Evolutionary conservation across 30 jellyfish, hydroid and myxozoan species (phyloP), one percentile per base, ranked within the genome.

Genomic region (Aurelia aurita): DNA sequence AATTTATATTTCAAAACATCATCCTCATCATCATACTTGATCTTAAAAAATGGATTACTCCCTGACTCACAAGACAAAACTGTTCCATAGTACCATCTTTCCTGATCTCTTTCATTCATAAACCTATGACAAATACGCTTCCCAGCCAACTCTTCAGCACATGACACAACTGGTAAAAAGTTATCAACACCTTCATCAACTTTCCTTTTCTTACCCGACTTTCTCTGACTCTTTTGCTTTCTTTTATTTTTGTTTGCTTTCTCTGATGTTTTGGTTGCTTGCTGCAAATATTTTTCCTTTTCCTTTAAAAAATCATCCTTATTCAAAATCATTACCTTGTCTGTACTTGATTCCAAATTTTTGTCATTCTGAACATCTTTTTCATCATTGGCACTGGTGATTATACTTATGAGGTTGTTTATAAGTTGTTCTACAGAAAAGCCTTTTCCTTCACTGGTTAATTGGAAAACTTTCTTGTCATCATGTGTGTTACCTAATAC

Each of bases 11-110:
- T 10, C 6, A 67, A 28, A 21, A 67, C 23, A 12, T 35, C 84
- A 72, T 46, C 84, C 11, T 44, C 74, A 72, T 46, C 32, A 27
- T 72, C 84, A 72, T 35, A 72, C 13, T 5, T 32, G 7, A 72
- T 46, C 23, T 72, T 27, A 72, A 72, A 72, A 72, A 72, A 19
- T 32, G 84, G 84, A 72, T 72, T 72, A 7, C 32, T 27, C 9
- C 43, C 84, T 11, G 10, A 6, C 15, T 18, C 74, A 44, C 75
- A 14, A 16, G 84, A 72, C 51, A 75, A 26, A 11, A 75, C 87
- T 75, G n/a, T 15, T 5, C 87, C 83, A 8, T 53, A 51, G 16
- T 75, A 58, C 87, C 87, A 75, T 5, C 86, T 28, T 51, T 51
- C 83, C 6, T 75, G 22, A 21, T n/a, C 71, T 5, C 54, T 58